Percentiles rank a stretch among this genome's conserved stretches.
These are phyloP conservation scores for Podarcis lilfordi DNA, from an alignment of 2,797 vertebrate genomes.

Conservation along the genomic window DNA sequence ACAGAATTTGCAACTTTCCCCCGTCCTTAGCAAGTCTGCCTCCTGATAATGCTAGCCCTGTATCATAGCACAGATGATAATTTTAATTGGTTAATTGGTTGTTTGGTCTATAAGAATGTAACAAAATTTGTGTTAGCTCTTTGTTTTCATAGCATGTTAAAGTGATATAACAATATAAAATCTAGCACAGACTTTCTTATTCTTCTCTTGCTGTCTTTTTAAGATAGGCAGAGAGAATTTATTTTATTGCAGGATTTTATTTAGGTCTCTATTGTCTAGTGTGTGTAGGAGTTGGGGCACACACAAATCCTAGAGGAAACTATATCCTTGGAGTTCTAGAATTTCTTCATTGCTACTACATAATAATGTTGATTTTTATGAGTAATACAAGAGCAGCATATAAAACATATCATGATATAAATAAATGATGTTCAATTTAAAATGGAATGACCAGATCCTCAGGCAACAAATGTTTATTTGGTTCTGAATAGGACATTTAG, in stretches of 20 bases:
- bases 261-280: not conserved
- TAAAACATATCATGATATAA: slow-evolving; percentile 31
- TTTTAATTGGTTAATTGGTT: not conserved
- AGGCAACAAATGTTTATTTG: slow-evolving; percentile 51
- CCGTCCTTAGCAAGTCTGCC: not conserved
- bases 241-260: not conserved
- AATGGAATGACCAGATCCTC: slow-evolving; percentile 37
- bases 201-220: not conserved
- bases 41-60: not conserved
- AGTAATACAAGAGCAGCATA: slow-evolving; percentile 58
- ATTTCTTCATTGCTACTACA: slow-evolving; percentile 61
- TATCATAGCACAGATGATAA: not conserved
- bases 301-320: slow-evolving; percentile 7
- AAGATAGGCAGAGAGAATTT: accelerated
- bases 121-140: not conserved
- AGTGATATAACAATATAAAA: not conserved
- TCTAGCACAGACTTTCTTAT: not conserved
- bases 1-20: not conserved
- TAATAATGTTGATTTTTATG: slow-evolving; percentile 58
- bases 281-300: slow-evolving; percentile 9
- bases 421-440: slow-evolving; percentile 25
- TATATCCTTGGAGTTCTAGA: slow-evolving; percentile 43
- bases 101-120: not conserved
- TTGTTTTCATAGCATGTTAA: not conserved
- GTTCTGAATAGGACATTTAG: slow-evolving; percentile 56